Evolutionary conservation across 2,888 invertebrate genomes (phyloP).

Genomic region (Eudasyphora cyanicolor): DNA sequence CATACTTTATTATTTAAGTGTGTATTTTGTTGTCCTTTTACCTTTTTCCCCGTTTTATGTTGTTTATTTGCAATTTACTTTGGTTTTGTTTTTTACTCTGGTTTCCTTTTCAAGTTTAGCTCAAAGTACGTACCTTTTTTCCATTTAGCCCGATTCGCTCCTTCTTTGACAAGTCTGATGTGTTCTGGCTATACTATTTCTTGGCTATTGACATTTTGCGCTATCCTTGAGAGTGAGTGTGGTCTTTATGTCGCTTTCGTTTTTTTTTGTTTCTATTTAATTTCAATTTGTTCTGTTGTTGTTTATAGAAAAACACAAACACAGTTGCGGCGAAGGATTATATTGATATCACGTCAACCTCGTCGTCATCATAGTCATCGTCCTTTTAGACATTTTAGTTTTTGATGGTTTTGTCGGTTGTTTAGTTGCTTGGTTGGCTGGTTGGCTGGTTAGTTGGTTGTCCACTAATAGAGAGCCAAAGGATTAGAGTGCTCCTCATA

Average conservation of each 20-base stretch:
- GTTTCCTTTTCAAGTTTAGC: too few relatives aligned
- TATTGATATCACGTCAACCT: conserved; percentile 38
- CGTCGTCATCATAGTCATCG: background rate
- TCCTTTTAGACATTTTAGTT: conserved; percentile 22
- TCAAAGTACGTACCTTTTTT: too few relatives aligned
- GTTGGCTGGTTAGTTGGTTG: background rate
- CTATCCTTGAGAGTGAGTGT: conserved; percentile 51
- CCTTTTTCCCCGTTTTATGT: conserved; percentile 37
- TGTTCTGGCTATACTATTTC: conserved; percentile 7
- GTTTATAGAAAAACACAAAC: conserved; percentile 25
- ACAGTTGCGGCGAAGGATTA: conserved; percentile 56
- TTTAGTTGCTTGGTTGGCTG: conserved; percentile 27
- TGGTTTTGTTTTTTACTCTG: conserved; percentile 20
- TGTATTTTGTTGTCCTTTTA: conserved; percentile 36
- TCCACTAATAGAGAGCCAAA: conserved; percentile 19
- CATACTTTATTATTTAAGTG: conserved; percentile 38
- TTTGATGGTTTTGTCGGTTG: conserved; percentile 14
- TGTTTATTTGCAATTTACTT: conserved; percentile 51
- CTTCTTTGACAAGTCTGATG: conserved; percentile 41
- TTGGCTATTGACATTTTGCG: conserved; percentile 22
- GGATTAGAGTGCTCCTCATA: background rate
- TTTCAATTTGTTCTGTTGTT: conserved; percentile 18
- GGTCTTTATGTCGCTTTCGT: conserved; percentile 6
- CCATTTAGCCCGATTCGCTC: conserved; percentile 33
- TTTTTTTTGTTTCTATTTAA: conserved; percentile 39